Evolutionary conservation across 2,113 vertebrate genomes (phyloP), one percentile per base, ranked within the genome.

Genomic region (Baryphthengus martii): DNA sequence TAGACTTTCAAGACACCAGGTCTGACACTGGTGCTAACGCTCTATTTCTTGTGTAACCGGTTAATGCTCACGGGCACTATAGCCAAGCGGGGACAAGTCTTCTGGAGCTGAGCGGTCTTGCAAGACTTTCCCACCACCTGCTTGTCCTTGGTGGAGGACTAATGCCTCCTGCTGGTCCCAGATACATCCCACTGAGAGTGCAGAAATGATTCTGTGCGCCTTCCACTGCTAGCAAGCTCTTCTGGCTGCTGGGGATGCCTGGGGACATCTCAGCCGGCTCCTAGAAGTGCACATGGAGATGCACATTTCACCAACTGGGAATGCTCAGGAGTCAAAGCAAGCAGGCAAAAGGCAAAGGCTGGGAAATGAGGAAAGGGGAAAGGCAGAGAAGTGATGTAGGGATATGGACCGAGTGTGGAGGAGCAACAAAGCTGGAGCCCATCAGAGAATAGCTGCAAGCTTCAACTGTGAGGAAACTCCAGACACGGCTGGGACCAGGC

Each of bases 91-190:
- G 68, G 37, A 56, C 20, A 7, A 18, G 13, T 5, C 12, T 20
- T 45, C 17, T 17, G 50, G 55, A 55, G 55, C 50, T 56, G 49
- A 55, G 28, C 40, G 37, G 28, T 4, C 3, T 2, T 12, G 42
- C 3, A 15, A 62, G 59, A n/a, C 33, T 66, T 63, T 35, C 49
- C 56, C 44, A 44, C 3, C 19, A 16, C 26, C 42, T 40, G n/a
- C 55, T 47, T 42, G 79, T 33, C 52, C 87, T 35, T 39, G 45
- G 37, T 85, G 84, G 94, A 84, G 87, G 66, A 76, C 85, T 91
- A 52, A 79, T 95, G 95, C 93, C 96, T 96, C 95, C 95, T 96
- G 78, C 81, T 94, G 96, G 95, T 77, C 90, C 42, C 75, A 40
- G 14, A 14, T 45, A 66, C 53, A 10, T 37, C 67, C 62, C 80